Evolutionary conservation across 2,797 vertebrate species (phyloP), one percentile per base, ranked within the genome.

Genomic region (Acipenser ruthenus): DNA sequence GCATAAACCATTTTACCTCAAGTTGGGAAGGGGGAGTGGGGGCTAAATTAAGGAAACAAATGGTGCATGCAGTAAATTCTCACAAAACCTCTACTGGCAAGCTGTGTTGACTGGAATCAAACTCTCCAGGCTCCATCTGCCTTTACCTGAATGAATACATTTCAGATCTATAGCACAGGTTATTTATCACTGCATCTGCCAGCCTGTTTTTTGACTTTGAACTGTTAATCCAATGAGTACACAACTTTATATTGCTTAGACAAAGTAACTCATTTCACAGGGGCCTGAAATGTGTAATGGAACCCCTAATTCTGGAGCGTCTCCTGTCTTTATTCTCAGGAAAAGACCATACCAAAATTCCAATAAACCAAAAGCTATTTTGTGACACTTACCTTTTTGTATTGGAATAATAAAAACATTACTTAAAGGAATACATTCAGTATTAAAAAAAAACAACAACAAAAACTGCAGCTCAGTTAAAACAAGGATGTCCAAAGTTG

Each of bases 21-120:
- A 85, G 84, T 82, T 77, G 71, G 82, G 75, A 18, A 18, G 15
- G 15, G 15, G 15, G 15, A 18, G 15, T 18, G 15, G 15, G 85
- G 80, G 83, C 83, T 86, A 86, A 88, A 86, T 87, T 84, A 88
- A 89, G 83, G 84, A 84, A 81, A 74, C 75, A 86, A 91, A 88
- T 60, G 53, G 79, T 79, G 79, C 80, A 74, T 88, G 79, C 71
- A 83, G 77, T 75, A 82, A 77, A 82, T 83, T 84, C 81, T 70
- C 78, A 78, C 80, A 75, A 83, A 80, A 80, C 81, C 86, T 86
- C 74, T 70, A 70, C 75, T 83, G 81, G 69, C 79, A 75, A 80
- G 76, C 70, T 79, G 75, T 67, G 75, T 71, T 79, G 71, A 70
- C 76, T 72, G 70, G 78, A 80, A 82, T 80, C 77, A 73, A 78